Percentiles rank a stretch among this genome's conserved stretches.
phyloP scores from a whole-genome alignment of 2,888 invertebrate species.

The Archips crataeganus region DNA sequence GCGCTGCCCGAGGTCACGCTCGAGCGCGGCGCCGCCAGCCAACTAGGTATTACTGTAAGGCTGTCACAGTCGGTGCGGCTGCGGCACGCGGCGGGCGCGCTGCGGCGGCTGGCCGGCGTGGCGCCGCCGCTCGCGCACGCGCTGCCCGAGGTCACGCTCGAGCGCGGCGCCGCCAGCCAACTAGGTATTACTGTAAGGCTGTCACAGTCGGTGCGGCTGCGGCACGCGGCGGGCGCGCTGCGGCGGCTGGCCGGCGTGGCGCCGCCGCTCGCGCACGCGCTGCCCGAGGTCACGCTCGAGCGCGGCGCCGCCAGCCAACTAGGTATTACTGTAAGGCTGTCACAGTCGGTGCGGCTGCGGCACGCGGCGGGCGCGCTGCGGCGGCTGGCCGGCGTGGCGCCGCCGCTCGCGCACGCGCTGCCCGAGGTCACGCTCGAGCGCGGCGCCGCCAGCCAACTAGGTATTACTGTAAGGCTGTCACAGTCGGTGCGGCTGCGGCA shows the following conservation, averaged over 20 bases:
- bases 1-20: conserved; percentile 91
- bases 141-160: conserved; percentile 90
- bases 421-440: conserved; percentile 91
- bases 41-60: too few relatives aligned
- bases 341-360: conserved; percentile 94
- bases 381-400: conserved; percentile 92
- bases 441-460: conserved; percentile 92
- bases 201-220: conserved; percentile 94
- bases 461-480: too few relatives aligned
- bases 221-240: conserved; percentile 92
- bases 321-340: too few relatives aligned
- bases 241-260: conserved; percentile 93
- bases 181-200: too few relatives aligned
- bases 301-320: conserved; percentile 94
- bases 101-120: conserved; percentile 92
- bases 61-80: conserved; percentile 95
- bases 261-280: conserved; percentile 88
- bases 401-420: conserved; percentile 89
- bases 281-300: conserved; percentile 91
- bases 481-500: conserved; percentile 93
- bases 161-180: conserved; percentile 93
- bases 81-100: conserved; percentile 91
- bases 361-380: conserved; percentile 92
- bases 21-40: conserved; percentile 92
- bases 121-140: conserved; percentile 90